Conservation (phyloP, 2,888 invertebrate genomes). For the Drosophila subsilvestris region DNA sequence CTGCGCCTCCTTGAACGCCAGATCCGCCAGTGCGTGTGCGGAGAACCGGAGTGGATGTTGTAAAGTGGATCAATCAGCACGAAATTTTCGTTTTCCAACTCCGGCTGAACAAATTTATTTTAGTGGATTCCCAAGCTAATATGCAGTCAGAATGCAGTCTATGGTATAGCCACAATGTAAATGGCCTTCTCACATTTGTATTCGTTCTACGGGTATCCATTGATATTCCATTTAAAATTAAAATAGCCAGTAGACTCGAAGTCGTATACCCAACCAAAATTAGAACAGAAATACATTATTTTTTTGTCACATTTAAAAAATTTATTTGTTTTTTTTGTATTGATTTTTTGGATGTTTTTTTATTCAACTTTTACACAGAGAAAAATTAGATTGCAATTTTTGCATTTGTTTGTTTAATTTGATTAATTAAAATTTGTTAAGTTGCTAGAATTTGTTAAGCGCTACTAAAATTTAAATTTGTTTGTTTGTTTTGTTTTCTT, state of each 20-base stretch:
- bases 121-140: too few species aligned
- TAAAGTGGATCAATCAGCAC: too few species aligned
- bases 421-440: constrained; percentile 80
- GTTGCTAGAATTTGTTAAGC: constrained; percentile 81
- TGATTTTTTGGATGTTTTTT: constrained; percentile 52
- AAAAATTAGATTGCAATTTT: constrained; percentile 77
- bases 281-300: background rate
- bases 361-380: constrained; percentile 79
- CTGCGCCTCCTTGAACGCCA: too few species aligned
- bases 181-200: too few species aligned
- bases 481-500: constrained; percentile 58
- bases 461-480: constrained; percentile 81
- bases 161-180: too few species aligned
- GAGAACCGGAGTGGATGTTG: too few species aligned
- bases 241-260: background rate
- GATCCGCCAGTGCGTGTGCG: too few species aligned
- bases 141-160: too few species aligned
- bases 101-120: too few species aligned
- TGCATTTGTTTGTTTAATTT: constrained; percentile 69
- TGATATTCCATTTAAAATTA: too few species aligned
- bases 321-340: constrained; percentile 54
- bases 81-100: too few species aligned
- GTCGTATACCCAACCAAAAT: background rate
- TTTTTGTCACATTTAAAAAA: constrained; percentile 71
- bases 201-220: too few species aligned